These are phyloP conservation scores for Psix sp. DNA, from an alignment of 1,140 invertebrate species.

Conservation along the genomic window DNA sequence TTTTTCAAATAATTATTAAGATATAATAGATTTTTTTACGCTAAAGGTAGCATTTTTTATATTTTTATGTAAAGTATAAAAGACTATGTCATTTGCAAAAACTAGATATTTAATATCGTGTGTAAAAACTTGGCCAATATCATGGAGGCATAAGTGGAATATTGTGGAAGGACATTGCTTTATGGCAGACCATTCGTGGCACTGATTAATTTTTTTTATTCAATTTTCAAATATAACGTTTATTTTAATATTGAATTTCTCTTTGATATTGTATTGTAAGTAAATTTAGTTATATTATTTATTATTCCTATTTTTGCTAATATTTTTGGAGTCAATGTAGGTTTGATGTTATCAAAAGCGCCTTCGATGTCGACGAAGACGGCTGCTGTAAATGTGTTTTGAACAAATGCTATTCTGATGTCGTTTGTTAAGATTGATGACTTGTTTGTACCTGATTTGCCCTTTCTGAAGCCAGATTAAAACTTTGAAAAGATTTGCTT, in stretches of 20 bases:
- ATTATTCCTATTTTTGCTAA: constrained; percentile 11
- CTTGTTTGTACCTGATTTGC: constrained; percentile 16
- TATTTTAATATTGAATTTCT: constrained; percentile 14
- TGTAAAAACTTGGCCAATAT: neutral
- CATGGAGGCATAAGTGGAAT: constrained; percentile 19
- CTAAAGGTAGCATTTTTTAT: neutral
- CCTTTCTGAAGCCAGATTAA: constrained; percentile 25
- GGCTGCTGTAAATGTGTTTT: too few relatives aligned
- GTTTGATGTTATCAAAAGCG: constrained; percentile 19
- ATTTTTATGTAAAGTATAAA: neutral
- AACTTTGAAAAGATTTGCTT: neutral
- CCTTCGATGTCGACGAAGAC: constrained; percentile 20
- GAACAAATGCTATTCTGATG: neutral
- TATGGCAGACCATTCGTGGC: constrained; percentile 25
- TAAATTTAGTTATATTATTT: constrained; percentile 16
- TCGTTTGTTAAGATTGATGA: constrained; percentile 7
- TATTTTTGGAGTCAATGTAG: neutral
- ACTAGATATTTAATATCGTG: neutral
- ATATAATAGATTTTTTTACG: neutral
- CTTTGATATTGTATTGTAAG: neutral
- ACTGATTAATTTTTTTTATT: neutral
- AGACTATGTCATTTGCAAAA: neutral
- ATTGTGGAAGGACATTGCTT: constrained; percentile 21
- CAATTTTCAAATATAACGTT: constrained; percentile 9
- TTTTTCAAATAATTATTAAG: neutral